Base-by-base conservation (phyloP, 2,113 vertebrate genomes). In the Scomber japonicus region DNA sequence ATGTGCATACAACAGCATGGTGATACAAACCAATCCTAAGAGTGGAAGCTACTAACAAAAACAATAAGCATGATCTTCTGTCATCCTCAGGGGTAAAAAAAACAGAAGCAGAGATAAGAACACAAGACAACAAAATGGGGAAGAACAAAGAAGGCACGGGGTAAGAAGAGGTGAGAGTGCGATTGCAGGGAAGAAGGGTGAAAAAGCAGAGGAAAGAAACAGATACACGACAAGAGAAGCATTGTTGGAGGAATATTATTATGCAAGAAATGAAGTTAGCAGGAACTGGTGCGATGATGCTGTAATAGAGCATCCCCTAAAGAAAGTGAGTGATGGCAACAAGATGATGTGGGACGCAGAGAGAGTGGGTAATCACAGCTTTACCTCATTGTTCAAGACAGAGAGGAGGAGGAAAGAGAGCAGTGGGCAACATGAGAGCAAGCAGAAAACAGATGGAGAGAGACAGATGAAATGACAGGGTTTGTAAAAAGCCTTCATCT, bases 391-490 rank as follows among this genome's bases (percentile, higher is more conserved):
- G 53, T 81, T 80, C 35, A 73, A 48, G 62, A 78, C 5, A 27
- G 44, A 75, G 54, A 35, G 35, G 69, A 71, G 44, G 49, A 64
- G 16, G 54, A 74, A 59, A 53, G 60, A 80, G 65, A 57, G 51
- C 59, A 75, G 74, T 49, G 74, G 78, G 82, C 45, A 65, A 50
- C 63, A 62, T 68, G 49, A 67, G 64, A 66, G 62, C 30, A 68
- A 17, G 51, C 21, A 50, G 54, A 53, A 53, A 24, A 27, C 30
- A 49, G 40, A 67, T 24, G 55, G 44, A 61, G 63, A 73, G 27
- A 50, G 59, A 67, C 35, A 40, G 73, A 62, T 62, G 69, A 83
- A 74, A 69, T 74, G 72, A 77, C 53, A 31, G 71, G n/a, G 48
- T 30, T 60, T 11, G 54, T 55, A 49, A 71, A 27, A 88, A 82